Evolutionary conservation across 2,888 invertebrate genomes (phyloP).

Genomic region (Troides helena): DNA sequence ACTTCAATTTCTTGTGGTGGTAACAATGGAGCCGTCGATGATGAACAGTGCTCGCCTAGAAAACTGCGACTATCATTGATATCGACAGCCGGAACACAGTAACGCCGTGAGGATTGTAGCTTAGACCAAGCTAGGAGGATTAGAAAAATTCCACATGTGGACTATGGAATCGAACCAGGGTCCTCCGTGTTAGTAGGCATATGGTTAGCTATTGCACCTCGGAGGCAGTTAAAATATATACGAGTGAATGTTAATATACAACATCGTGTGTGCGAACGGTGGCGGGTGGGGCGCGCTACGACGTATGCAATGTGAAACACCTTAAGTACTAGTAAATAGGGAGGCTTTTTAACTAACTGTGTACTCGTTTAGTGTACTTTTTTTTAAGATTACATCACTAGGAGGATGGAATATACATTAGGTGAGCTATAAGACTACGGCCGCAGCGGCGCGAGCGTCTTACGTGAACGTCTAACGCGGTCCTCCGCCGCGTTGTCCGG

Average conservation of each 20-base stretch:
- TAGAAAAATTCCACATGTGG: no score
- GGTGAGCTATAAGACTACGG: conserved; percentile 63
- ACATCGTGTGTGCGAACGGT: conserved; percentile 62
- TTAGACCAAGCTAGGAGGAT: no score
- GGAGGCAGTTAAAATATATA: conserved; percentile 45
- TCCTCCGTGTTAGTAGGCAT: no score
- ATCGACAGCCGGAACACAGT: neutral
- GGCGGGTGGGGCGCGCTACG: conserved; percentile 64
- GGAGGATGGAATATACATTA: conserved; percentile 80
- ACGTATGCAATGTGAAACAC: conserved; percentile 58
- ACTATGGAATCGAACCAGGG: no score
- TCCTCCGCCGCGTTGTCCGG: conserved; percentile 54
- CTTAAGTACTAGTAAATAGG: conserved; percentile 68
- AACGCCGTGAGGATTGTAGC: no score
- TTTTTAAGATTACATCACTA: conserved; percentile 60
- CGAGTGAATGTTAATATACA: conserved; percentile 66
- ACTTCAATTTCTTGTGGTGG: no score
- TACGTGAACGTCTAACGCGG: conserved; percentile 55
- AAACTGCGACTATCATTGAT: neutral
- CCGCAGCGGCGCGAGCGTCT: conserved; percentile 47
- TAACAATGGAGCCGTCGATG: no score
- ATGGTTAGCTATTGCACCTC: no score
- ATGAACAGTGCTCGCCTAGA: no score
- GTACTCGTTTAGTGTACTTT: conserved; percentile 75
- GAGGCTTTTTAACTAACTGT: conserved; percentile 66